Evolutionary conservation across 2,113 vertebrate genomes (phyloP).

Genomic region (Ibidorhyncha struthersii): DNA sequence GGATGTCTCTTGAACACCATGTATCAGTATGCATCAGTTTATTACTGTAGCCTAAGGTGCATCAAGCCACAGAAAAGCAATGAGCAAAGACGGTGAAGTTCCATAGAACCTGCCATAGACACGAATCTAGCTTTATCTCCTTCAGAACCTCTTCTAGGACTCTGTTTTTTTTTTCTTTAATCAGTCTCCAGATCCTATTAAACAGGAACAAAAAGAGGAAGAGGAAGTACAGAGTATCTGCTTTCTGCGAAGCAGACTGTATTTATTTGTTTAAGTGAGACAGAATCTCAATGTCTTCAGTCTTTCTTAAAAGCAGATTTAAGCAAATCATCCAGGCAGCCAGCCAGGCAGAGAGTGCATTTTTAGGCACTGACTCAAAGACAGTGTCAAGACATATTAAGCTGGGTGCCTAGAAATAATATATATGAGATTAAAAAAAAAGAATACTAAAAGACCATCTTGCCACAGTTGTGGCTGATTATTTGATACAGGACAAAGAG

Average conservation of each 20-base stretch:
- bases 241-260: slow-evolving; percentile 49
- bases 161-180: not conserved
- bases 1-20: not conserved
- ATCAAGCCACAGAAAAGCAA: not conserved
- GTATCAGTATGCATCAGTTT: not conserved
- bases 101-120: not conserved
- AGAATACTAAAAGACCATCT: not conserved
- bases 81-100: not conserved
- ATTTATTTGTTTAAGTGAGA: slow-evolving; percentile 66
- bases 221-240: slow-evolving; percentile 13
- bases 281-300: slow-evolving; percentile 46
- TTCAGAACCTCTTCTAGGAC: slow-evolving; percentile 17
- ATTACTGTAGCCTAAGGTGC: not conserved
- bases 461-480: not conserved
- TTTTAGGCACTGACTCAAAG: slow-evolving; percentile 53
- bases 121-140: not conserved
- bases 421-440: not conserved
- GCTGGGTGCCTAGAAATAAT: slow-evolving; percentile 20
- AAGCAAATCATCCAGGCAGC: slow-evolving; percentile 47
- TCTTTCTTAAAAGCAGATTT: slow-evolving; percentile 33
- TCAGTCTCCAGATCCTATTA: slow-evolving; percentile 4
- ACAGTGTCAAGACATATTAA: slow-evolving; percentile 45
- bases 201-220: slow-evolving; percentile 50
- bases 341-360: slow-evolving; percentile 26
- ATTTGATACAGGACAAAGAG: not conserved